Base-by-base conservation (phyloP, 2,888 invertebrate genomes). In the Heterodera filipjevi region DNA sequence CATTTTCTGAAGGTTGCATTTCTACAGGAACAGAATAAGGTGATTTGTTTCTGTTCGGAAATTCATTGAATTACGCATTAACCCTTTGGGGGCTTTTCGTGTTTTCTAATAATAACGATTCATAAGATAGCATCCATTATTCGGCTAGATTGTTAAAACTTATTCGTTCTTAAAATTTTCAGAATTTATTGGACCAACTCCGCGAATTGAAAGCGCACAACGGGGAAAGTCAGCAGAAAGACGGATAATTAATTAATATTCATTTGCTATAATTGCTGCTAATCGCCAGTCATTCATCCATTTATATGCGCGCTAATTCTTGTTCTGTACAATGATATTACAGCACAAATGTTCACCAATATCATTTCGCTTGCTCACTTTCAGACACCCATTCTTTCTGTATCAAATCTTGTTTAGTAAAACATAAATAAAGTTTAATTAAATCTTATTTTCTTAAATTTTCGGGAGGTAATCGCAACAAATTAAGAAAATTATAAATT, bases 301-400 rank as follows among this genome's bases (percentile, higher is more conserved):
- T 53, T 53, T 53, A 59, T 59, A 27, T 27, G 27, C n/a, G 27
- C n/a, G 59, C 19, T 6, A 59, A 59, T 59, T 49, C 49, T 19
- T 49, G n/a, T 59, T 27, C n/a, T 59, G 59, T 59, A 59, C 59
- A 59, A n/a, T 59, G 59, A 59, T 59, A 59, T 59, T 59, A 59
- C 59, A 59, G 10, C 22, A 59, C n/a, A 27, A 22, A 10, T 10
- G 10, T 10, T 59, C 27, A 27, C n/a, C n/a, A 27, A 59, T 59
- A 59, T 59, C 59, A 59, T 59, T 59, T 27, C 19, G 59, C 59
- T 59, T 59, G 59, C 59, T 59, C 59, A 59, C 59, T 59, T 59
- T n/a, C 22, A 6, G 59, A 59, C 59, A 14, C n/a, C n/a, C 16
- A 19, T 49, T 59, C 59, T 59, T 59, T 59, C n/a, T 59, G 59